Conservation (phyloP, 2,113 vertebrate genomes). For the Cephalopholis sonnerati region DNA sequence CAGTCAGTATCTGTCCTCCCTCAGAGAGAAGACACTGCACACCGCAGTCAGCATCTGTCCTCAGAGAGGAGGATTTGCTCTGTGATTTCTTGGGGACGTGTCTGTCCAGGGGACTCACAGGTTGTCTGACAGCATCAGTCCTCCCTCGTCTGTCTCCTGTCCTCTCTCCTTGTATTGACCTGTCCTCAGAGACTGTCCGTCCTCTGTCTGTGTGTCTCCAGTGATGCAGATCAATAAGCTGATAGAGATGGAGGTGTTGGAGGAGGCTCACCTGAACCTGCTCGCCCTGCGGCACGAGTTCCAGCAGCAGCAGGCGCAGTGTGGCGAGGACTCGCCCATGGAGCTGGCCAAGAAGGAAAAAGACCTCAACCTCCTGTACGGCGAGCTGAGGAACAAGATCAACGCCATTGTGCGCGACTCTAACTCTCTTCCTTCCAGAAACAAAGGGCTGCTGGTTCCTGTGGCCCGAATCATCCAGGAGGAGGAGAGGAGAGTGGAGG, state of each 20-base stretch:
- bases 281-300: constrained; percentile 78
- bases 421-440: constrained; percentile 53
- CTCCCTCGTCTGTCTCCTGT: no score
- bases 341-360: constrained; percentile 81
- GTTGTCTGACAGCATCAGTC: not conserved
- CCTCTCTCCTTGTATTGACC: not conserved
- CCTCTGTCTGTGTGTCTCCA: constrained; percentile 26
- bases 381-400: constrained; percentile 70
- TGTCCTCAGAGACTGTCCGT: not conserved
- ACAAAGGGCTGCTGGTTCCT: constrained; percentile 72
- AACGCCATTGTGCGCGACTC: constrained; percentile 75
- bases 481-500: constrained; percentile 73
- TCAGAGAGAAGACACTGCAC: no score
- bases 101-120: not conserved
- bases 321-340: constrained; percentile 36
- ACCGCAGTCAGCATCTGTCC: no score
- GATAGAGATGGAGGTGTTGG: constrained; percentile 78
- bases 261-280: constrained; percentile 84
- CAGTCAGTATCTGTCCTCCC: not conserved
- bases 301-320: constrained; percentile 53
- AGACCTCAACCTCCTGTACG: constrained; percentile 81
- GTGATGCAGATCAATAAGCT: constrained; percentile 86
- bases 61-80: no score
- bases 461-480: constrained; percentile 81
- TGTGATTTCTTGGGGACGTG: not conserved